Base-by-base conservation (phyloP, 1,140 invertebrate genomes). In the Drosophila orena region DNA sequence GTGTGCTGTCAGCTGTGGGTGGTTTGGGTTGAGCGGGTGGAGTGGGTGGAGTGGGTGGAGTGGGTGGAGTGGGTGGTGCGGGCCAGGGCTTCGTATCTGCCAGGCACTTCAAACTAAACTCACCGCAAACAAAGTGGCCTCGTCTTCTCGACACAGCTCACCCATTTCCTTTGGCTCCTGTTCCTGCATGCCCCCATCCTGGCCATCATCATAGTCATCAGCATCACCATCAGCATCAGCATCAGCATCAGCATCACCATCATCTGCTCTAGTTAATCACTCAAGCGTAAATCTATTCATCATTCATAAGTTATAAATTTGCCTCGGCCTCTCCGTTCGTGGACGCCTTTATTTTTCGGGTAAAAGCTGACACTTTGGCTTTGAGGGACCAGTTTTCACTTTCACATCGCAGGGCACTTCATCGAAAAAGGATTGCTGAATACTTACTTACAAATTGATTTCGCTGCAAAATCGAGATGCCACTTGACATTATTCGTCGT, bases 241-340 rank as follows among this genome's bases (percentile, higher is more conserved):
- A 44, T 22, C 43, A 44, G 11, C 43, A 22, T 46, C 20, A 46
- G 20, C 43, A 46, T 50, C 44, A 35, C 38, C 20, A 17, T 60
- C 37, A 20, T 27, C 57, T 89, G 81, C 70, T 86, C 88, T 74
- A 90, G 86, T 90, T 90, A 90, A 90, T 90, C 88, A 90, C 88
- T 90, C 81, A 77, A 90, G 81, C 88, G 81, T 88, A 80, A 90
- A 90, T 90, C 88, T 90, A 90, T 90, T 90, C 88, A 83, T 90
- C 84, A 89, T 89, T 89, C 84, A 89, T 89, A 89, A 89, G 84
- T 89, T 89, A 89, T 89, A 89, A 89, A 89, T 89, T 89, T 88
- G 81, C 81, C 77, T 85, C 72, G 46, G 61, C 55, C 64, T 17
- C 81, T 71, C 61, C 74, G 66, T 59, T 62, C 58, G 57, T 68